Evolutionary conservation across 1,140 invertebrate species (phyloP), one percentile per base, ranked within the genome.

Genomic region (Aphidius gifuensis): DNA sequence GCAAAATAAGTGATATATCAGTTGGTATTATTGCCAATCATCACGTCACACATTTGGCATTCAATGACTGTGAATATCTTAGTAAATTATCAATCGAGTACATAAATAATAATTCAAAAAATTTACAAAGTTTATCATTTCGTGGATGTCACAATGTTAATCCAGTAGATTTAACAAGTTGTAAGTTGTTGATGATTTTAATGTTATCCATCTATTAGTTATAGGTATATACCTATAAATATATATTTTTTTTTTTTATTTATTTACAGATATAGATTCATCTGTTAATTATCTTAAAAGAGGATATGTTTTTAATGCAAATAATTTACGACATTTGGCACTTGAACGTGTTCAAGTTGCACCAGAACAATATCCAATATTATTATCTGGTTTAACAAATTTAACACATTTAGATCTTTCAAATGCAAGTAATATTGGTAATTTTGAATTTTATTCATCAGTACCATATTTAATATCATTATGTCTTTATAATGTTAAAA

Each of bases 381-480:
- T 86, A 6, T 76, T 91, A 5, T 68, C 88, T 39, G 80, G 82
- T 57, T 82, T 86, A 23, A 75, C 79, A 6, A 84, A 87, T 48
- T 76, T 96, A 9, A 88, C 85, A 32, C 85, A 92, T 72, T 78
- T 96, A 47, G 92, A 96, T 75, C 77, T 96, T 49, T 92, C 91
- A 1, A 86, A 88, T 64, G 92, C 89, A 71, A 79, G 80, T 63
- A 78, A 83, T 61, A 66, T 79, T 46, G 59, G 60, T 6, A 67
- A 59, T 23, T 75, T 78, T 50, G 45, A 63, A 39, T 78, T 76
- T 66, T 68, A 65, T 16, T 85, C 83, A 47, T 71, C 88, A 40
- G 77, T 83, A 11, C 83, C 84, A 46, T 85, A 89, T 72, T 80
- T 96, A 55, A 80, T 83, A 38, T 90, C 88, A 0, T 77, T 95